A percentile compares a stretch with the other conserved stretches of the same genome.
These are phyloP conservation scores for Notocelia uddmanniana DNA, from an alignment of 2,888 invertebrate species.

Conservation along the genomic window DNA sequence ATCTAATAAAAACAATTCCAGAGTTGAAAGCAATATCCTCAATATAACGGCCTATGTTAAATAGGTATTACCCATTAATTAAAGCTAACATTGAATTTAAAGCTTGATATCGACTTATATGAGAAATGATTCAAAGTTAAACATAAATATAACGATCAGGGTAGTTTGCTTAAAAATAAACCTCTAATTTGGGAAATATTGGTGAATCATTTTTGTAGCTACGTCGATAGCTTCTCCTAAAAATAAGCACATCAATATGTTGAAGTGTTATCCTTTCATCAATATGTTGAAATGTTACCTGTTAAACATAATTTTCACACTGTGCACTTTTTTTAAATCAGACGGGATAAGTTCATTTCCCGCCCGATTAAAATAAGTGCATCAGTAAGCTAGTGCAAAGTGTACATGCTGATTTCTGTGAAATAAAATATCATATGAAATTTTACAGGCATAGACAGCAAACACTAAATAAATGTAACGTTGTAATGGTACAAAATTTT, in stretches of 20 bases:
- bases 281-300: neutral
- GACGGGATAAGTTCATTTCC: neutral
- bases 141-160: constrained; percentile 49
- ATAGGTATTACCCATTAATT: constrained; percentile 70
- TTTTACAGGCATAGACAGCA: constrained; percentile 56
- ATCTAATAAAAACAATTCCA: constrained; percentile 8
- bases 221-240: neutral
- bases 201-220: neutral
- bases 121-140: constrained; percentile 53
- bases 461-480: constrained; percentile 55
- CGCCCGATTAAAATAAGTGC: too few relatives aligned
- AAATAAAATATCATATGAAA: neutral
- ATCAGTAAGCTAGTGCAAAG: too few relatives aligned
- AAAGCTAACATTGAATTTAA: constrained; percentile 85
- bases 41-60: constrained; percentile 58
- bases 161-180: constrained; percentile 44
- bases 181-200: neutral
- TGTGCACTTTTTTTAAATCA: neutral
- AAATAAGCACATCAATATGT: too few relatives aligned
- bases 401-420: neutral
- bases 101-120: constrained; percentile 79
- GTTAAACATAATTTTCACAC: neutral
- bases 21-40: constrained; percentile 28
- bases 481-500: constrained; percentile 74
- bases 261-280: too few relatives aligned